phyloP scores from a whole-genome alignment of 2,888 invertebrate species.

The Cephalotes varians region DNA sequence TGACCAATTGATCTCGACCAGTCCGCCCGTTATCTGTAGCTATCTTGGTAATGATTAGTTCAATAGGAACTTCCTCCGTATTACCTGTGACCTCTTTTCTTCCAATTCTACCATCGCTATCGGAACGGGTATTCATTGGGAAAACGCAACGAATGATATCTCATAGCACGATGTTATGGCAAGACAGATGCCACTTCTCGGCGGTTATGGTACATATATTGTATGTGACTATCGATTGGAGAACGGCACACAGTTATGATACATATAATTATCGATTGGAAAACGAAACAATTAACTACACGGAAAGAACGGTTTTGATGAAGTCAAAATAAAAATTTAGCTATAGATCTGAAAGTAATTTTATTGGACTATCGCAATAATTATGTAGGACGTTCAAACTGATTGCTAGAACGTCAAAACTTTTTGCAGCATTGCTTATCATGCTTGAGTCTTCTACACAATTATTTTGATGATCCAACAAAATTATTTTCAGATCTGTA shows the following conservation, averaged over 20 bases:
- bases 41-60: constrained; percentile 75
- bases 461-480: no score
- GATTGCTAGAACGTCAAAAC: no score
- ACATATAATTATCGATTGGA: background rate
- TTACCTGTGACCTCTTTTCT: constrained; percentile 76
- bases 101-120: constrained; percentile 68
- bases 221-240: background rate
- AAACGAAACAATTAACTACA: background rate
- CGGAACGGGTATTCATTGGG: constrained; percentile 61
- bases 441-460: no score
- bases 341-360: no score
- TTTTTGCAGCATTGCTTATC: no score
- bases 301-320: background rate
- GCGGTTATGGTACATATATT: background rate
- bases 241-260: background rate
- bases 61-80: constrained; percentile 76
- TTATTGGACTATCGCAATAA: no score
- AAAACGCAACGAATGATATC: constrained; percentile 20
- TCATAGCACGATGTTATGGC: background rate
- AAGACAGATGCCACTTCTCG: constrained; percentile 9
- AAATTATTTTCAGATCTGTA: no score
- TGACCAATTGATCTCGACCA: constrained; percentile 71
- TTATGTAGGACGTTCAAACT: no score
- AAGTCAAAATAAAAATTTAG: no score
- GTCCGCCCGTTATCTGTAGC: constrained; percentile 72